These are phyloP conservation scores for Callopanchax toddi DNA, from an alignment of 2,113 vertebrate species.

Conservation along the genomic window DNA sequence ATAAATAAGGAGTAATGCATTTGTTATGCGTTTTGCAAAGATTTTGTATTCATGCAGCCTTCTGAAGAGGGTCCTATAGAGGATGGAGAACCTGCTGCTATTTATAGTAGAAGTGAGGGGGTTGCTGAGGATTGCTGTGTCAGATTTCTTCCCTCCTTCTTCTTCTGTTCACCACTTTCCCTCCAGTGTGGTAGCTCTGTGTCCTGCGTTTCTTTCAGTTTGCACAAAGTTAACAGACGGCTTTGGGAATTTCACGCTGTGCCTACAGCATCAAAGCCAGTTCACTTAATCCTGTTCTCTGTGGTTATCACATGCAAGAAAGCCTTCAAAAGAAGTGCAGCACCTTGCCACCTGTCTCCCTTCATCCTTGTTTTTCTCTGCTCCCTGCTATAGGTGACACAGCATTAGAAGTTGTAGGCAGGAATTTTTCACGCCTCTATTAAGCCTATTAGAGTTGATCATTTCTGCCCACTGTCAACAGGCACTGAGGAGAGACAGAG, in stretches of 20 bases:
- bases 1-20: not conserved
- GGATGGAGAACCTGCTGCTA: constrained; percentile 64
- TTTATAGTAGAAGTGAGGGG: constrained; percentile 73
- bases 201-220: not conserved
- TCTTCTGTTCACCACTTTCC: constrained; percentile 4
- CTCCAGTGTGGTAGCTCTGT: not conserved
- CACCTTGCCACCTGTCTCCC: constrained; percentile 5
- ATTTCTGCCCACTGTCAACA: constrained; percentile 33
- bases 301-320: constrained; percentile 30
- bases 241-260: not conserved
- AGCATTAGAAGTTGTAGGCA: no score
- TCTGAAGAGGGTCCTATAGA: constrained; percentile 40
- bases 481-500: constrained; percentile 50
- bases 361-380: constrained; percentile 7
- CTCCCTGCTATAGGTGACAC: constrained; percentile 3
- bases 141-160: constrained; percentile 51
- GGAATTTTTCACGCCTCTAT: no score
- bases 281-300: constrained; percentile 39
- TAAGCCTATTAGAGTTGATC: constrained; percentile 9
- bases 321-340: constrained; percentile 3
- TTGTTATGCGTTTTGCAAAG: not conserved
- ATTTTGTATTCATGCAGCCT: constrained; percentile 30
- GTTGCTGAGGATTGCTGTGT: constrained; percentile 73
- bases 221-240: not conserved
- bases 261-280: constrained; percentile 40